These are phyloP conservation scores for Hippoglossus stenolepis DNA, from an alignment of 2,113 vertebrate species.

Conservation along the genomic window DNA sequence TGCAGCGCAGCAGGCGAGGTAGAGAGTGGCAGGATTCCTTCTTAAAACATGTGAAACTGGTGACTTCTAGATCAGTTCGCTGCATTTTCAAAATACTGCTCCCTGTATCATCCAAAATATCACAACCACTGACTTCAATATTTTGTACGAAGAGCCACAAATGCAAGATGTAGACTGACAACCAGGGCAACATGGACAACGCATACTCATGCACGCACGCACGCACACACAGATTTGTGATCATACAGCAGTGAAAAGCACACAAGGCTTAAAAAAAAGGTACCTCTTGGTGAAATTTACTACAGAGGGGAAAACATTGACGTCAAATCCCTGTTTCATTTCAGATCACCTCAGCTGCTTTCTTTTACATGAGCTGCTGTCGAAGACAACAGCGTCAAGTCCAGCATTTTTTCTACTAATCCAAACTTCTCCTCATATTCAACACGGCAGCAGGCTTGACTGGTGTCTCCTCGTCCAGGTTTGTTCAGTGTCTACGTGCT, in stretches of 20 bases:
- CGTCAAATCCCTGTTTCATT: not conserved
- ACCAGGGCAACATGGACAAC: not conserved
- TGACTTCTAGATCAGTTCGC: not conserved
- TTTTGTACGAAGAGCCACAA: conserved; percentile 15
- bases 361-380: not conserved
- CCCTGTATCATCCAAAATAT: conserved; percentile 5
- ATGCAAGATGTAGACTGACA: conserved; percentile 8
- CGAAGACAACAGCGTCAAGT: not conserved
- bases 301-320: conserved; percentile 18
- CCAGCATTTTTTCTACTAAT: conserved; percentile 7
- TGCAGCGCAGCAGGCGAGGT: conserved; percentile 56
- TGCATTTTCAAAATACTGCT: conserved; percentile 15
- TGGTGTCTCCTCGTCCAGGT: not conserved
- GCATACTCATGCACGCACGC: not conserved
- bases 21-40: conserved; percentile 43
- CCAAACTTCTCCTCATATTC: not conserved
- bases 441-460: not conserved
- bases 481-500: conserved; percentile 1
- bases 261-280: conserved; percentile 46
- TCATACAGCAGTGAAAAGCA: conserved; percentile 45
- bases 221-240: conserved; percentile 8
- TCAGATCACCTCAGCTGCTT: conserved; percentile 20
- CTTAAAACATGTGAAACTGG: not conserved
- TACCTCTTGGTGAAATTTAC: conserved; percentile 41
- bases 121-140: conserved; percentile 8